Percentiles rank a stretch among this genome's conserved stretches.
Conservation (phyloP, 2,797 vertebrate species). For the Pseudochirops corinnae region DNA sequence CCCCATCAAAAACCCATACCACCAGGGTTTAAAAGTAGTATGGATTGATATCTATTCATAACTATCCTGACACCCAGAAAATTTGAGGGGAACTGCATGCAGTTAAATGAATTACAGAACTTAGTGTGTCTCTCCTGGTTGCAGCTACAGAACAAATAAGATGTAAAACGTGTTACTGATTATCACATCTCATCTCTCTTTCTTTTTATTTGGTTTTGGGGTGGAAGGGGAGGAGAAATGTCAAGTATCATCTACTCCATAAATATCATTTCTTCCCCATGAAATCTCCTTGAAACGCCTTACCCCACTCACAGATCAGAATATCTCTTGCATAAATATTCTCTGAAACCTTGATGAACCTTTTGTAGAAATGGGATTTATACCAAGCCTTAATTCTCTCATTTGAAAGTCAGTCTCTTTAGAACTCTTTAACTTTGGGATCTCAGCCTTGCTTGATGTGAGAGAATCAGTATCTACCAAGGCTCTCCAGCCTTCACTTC, state of each 20-base stretch:
- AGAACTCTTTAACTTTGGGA: neutral
- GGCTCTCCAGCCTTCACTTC: neutral
- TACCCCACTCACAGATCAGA: neutral
- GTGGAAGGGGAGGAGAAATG: neutral
- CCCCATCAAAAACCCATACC: neutral
- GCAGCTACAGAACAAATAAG: neutral
- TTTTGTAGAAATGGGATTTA: neutral
- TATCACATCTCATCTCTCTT: neutral
- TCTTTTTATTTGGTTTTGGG: neutral
- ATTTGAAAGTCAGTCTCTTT: neutral
- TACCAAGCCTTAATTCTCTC: neutral
- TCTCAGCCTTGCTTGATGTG: neutral
- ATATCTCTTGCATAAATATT: neutral
- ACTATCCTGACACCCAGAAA: neutral
- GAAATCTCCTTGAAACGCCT: neutral
- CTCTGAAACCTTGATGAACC: neutral
- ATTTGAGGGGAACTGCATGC: neutral
- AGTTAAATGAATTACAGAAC: neutral
- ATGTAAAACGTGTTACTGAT: neutral
- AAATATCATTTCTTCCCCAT: neutral
- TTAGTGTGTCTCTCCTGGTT: neutral
- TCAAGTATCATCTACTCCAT: neutral
- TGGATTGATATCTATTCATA: neutral
- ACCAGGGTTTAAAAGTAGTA: neutral
- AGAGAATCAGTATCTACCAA: neutral